These are phyloP conservation scores for Achatina immaculata DNA, from an alignment of 1,140 invertebrate genomes.

Conservation along the genomic window DNA sequence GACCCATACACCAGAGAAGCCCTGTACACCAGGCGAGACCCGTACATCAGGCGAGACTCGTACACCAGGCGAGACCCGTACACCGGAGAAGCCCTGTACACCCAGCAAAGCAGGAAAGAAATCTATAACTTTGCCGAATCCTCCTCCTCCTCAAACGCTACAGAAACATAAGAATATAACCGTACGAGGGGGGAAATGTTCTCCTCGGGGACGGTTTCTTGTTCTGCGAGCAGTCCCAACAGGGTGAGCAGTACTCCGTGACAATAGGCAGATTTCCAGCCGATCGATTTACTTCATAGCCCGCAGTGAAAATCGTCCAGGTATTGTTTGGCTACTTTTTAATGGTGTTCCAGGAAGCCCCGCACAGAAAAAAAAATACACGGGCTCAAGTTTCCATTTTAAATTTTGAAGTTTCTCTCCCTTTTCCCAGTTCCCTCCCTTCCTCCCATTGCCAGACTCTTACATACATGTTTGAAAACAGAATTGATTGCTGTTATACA, in stretches of 20 bases:
- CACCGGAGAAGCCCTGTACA: too few relatives aligned
- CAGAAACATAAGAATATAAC: neutral
- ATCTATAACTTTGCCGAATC: neutral
- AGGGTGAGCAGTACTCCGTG: neutral
- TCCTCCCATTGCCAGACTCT: too few relatives aligned
- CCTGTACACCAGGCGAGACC: neutral
- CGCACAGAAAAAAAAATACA: neutral
- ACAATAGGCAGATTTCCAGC: slow-evolving; percentile 5
- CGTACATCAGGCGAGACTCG: neutral
- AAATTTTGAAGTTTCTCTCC: neutral
- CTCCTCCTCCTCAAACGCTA: neutral
- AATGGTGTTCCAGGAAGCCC: neutral
- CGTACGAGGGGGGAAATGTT: neutral
- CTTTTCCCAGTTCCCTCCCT: too few relatives aligned
- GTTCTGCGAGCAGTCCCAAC: neutral
- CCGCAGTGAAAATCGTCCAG: neutral
- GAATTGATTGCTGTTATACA: too few relatives aligned
- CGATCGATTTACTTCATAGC: neutral
- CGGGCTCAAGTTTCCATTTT: slow-evolving; percentile 4
- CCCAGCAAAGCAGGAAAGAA: neutral
- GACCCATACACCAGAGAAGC: neutral
- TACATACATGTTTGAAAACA: too few relatives aligned
- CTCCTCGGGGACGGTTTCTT: neutral
- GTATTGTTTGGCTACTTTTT: neutral
- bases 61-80: too few relatives aligned